Evolutionary conservation across 2,888 invertebrate genomes (phyloP), one percentile per base, ranked within the genome.

Genomic region (Cactoblastis cactorum): DNA sequence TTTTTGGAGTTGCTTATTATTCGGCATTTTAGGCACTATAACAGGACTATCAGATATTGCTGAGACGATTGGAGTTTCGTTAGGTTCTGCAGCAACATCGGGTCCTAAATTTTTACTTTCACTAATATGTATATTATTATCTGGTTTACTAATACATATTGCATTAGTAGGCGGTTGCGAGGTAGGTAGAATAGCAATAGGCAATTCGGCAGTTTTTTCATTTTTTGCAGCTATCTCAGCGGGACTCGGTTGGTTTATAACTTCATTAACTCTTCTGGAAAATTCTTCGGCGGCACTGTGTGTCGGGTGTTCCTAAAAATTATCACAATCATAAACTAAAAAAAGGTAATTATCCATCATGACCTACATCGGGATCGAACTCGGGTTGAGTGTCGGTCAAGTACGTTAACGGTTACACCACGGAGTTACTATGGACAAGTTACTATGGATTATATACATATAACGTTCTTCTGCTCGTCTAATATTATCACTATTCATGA

Each of bases 31-130:
- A 72, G 91, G 90, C 77, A 91, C 92, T 74, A 92, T 91, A 75
- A 92, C 92, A 66, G 92, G 93, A 63, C 92, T 92, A 69, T 94
- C 93, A 51, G 93, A 91, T 83, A 92, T 93, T 56, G 94, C 94
- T 56, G 94, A 94, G 51, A 94, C 94, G 58, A 94, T 91, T 39
- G 94, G 94, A 22, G 93, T 92, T 67, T 88, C 88, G 61, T 66
- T 78, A 56, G 74, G 61, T 67, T 82, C 80, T 46, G 64, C 71
- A 69, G 74, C 78, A 74, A 72, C 70, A 71, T 87, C 85, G 66
- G 74, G 60, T 67, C 75, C 85, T 73, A 80, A 68, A 69, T 58
- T 73, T 77, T 82, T 84, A 78, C 62, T 83, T 74, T 87, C 86
- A 61, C 80, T 85, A 72, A 77, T 65, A 76, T 71, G 74, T 76